Base-by-base conservation (phyloP, 2,797 vertebrate genomes). In the Parotocinclus haroldoi region DNA sequence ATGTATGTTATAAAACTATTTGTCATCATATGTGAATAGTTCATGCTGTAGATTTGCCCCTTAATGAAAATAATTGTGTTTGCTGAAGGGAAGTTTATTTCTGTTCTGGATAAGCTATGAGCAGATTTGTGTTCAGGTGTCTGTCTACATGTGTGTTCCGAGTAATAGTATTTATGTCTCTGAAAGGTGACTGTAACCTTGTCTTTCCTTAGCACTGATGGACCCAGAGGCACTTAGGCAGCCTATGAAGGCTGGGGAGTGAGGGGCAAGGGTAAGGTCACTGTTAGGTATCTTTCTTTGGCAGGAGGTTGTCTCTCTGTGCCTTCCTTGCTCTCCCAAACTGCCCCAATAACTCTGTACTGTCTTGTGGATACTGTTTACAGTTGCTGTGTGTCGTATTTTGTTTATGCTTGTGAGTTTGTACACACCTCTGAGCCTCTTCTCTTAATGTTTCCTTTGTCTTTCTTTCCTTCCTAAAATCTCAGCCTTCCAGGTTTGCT, bases 401-500 rank as follows among this genome's bases (percentile, higher is more conserved):
- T 67, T 66, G 76, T 75, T 72, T 84, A 80, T 85, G 83, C 83
- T 84, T 74, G 86, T 89, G 85, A 77, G 84, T 89, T 82, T 81
- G 88, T 89, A 86, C 84, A 82, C 78, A 82, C 82, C 82, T 72
- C 90, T 85, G 74, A 74, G 60, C 67, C 77, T 80, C 64, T 78
- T 74, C 71, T 80, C 69, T 77, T 69, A 70, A 78, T 58, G 27
- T 78, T 57, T 71, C 64, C 70, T 71, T 68, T 71, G 61, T 72
- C 63, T 66, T 69, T 88, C 83, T 82, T 89, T 90, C 85, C 72
- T 83, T 91, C 85, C 93, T 83, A 83, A 82, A 88, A 81, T 95
- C 90, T 96, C 93, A 95, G 95, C 94, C 94, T 97, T 96, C 92
- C 93, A 98, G 96, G 96, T 93, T 86, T 92, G 92, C 92, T 93